Evolutionary conservation across 2,113 vertebrate species (phyloP), one percentile per base, ranked within the genome.

Genomic region (Callipepla californica): DNA sequence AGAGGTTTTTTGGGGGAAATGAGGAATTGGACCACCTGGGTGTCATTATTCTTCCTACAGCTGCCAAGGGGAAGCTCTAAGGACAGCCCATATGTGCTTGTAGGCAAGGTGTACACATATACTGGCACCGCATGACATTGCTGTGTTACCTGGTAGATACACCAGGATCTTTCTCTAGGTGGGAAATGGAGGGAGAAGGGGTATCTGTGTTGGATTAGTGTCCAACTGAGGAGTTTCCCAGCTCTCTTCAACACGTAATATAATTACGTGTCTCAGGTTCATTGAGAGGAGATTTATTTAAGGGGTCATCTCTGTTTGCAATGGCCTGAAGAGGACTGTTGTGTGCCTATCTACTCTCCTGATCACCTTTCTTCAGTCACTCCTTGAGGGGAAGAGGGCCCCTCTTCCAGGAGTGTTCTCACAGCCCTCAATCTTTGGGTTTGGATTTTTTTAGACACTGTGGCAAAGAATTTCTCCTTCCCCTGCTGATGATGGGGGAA

Each of bases 391-490:
- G 3, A 4, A 84, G 32, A 51, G 6, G 6, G 68, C 20, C 25
- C 40, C 30, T 83, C 13, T 51, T n/a, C n/a, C n/a, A 69, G 19
- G 36, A 12, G 25, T 53, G 4, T 38, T 70, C 53, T 65, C 53
- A 21, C 40, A 28, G 10, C 11, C 38, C 91, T 67, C 34, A 14
- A 26, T 87, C 55, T 63, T 53, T 1, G 2, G 9, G 11, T 65
- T 75, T 80, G n/a, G 2, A 7, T 59, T 59, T 87, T 57, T 72
- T 26, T 34, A 57, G 45, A 25, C n/a, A 12, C 23, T 61, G 13
- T 66, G 34, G 76, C 58, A 40, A 87, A 87, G 28, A 16, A 42
- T 76, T 80, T 90, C 65, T 77, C 44, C 59, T 87, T 58, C 22
- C 28, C 16, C 40, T 77, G 45, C 55, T 51, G 65, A n/a, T 87